Evolutionary conservation across 30 jellyfish, hydroid and myxozoan genomes (phyloP), one percentile per base, ranked within the genome.

Genomic region (Nemopilema nomurai): DNA sequence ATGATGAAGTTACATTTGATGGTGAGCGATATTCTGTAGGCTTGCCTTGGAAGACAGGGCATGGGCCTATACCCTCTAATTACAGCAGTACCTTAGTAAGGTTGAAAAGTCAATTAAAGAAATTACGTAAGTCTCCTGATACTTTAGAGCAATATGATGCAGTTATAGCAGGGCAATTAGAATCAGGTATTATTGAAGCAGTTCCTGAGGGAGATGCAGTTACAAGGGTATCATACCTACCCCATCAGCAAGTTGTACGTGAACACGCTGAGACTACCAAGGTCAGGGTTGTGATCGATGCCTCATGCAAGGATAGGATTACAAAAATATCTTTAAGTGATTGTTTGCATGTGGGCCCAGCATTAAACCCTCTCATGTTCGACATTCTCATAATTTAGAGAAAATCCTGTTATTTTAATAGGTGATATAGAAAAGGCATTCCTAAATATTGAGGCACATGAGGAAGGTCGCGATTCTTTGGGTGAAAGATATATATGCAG

Each of bases 31-130:
- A 74, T 63, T 76, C 82, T 0, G 94, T 85, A 41, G 81, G 76
- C 8, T 63, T 74, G 75, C 94, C 89, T 62, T 85, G 94, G 94
- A 85, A 85, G 74, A 89, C 49, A n/a, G 94, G 83, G 16, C 90
- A 86, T 41, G 76, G 74, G 7, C 90, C 90, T 18, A 7, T 82
- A 51, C 83, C 84, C 25, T 23, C 76, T 16, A 82, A 82, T 52
- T 70, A 67, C 49, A 13, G 19, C 62, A 50, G n/a, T 57, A 50
- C 76, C 53, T 49, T 18, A 23, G 51, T 23, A 24, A 68, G 91
- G 49, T 50, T 82, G 79, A 82, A 70, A 67, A 50, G 63, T 23
- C 79, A 67, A 76, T 23, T 82, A 28, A 82, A 41, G 29, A 68
- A 69, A 19, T 49, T 82, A 66, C 70, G 49, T 26, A 19, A 82